Evolutionary conservation across 2,113 vertebrate genomes (phyloP), one percentile per base, ranked within the genome.

Genomic region (Lophius piscatorius): DNA sequence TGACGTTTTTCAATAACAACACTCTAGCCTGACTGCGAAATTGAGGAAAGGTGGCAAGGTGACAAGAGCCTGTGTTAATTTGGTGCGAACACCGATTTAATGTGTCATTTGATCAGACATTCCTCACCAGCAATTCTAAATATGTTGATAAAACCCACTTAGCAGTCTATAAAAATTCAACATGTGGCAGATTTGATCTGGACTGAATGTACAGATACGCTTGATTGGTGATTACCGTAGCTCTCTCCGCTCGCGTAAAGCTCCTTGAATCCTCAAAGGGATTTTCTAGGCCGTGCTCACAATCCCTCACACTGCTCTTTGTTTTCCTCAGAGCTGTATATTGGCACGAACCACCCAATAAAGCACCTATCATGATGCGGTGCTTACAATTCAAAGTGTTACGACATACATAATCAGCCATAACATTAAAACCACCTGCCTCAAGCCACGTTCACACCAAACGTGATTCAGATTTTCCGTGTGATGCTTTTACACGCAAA

Each of bases 51-150:
- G 66, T 70, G 72, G 73, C 75, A 70, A 38, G 46, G 44, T 14
- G 56, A 75, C 47, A 74, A 59, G 12, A 74, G 65, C 42, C 66
- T 76, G 60, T 26, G 46, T 62, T 51, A 38, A 47, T 70, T 34
- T 45, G 17, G 57, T 74, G 65, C 51, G 63, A 69, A 62, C 21
- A 39, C 44, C 45, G 41, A 44, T 67, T 56, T 38, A 54, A 42
- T 70, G 1, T 48, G 8, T 39, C 59, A 31, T 51, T 34, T 60
- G 38, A 63, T 38, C 48, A 63, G 21, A 63, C 4, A 1, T 22
- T 8, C 21, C 38, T 59, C 34, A 52, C 28, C 55, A 54, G 40
- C 26, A 52, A 42, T 60, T 56, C 42, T 17, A 63, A 49, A n/a
- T n/a, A 57, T 59, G n/a, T 51, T 42, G 18, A 39, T 59, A 47